Conservation (phyloP, 2,113 vertebrate genomes). For the Lagenorhynchus albirostris region DNA sequence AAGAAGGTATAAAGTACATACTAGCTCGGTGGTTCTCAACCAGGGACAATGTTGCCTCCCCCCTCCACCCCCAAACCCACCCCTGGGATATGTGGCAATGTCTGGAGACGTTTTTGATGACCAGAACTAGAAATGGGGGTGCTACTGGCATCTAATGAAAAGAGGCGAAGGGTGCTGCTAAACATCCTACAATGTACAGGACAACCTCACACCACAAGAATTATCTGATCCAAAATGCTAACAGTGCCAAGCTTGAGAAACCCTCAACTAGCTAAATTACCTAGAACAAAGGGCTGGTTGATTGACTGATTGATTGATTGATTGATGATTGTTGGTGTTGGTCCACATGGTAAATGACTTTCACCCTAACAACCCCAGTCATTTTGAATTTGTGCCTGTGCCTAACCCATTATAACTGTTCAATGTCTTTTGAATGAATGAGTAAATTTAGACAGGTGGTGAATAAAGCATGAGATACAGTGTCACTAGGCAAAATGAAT, state of each 20-base stretch:
- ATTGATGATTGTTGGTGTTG: not conserved
- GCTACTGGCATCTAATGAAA: not conserved
- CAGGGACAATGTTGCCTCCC: too few relatives aligned
- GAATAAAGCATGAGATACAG: constrained; percentile 16
- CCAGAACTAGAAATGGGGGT: not conserved
- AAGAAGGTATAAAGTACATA: not conserved
- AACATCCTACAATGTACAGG: not conserved
- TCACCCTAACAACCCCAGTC: not conserved
- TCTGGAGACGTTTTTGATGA: not conserved
- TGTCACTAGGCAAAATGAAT: not conserved
- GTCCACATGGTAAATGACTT: constrained; percentile 40
- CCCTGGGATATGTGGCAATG: not conserved
- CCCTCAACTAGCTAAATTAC: not conserved
- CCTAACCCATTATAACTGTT: not conserved
- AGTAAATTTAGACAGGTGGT: constrained; percentile 5
- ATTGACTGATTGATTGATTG: not conserved
- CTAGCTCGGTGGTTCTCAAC: not conserved
- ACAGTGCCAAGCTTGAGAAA: not conserved
- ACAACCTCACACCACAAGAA: not conserved
- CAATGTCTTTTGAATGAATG: constrained; percentile 27
- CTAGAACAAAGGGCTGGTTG: not conserved
- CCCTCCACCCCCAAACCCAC: too few relatives aligned
- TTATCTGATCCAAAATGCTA: not conserved
- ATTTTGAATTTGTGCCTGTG: constrained; percentile 16
- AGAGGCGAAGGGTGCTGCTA: not conserved